Evolutionary conservation across 2,888 invertebrate species (phyloP).

Genomic region (Trachelus stipa): DNA sequence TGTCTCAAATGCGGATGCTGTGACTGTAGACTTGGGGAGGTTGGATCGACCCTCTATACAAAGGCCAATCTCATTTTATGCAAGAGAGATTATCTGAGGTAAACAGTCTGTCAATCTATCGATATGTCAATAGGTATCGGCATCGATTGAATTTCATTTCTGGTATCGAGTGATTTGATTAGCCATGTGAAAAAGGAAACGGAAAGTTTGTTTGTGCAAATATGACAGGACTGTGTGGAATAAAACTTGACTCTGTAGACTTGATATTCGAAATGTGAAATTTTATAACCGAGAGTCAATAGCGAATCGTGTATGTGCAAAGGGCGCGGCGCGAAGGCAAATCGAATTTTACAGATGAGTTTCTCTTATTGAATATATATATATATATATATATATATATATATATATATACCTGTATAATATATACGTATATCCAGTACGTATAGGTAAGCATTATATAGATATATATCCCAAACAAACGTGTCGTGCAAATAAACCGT

Average conservation of each 20-base stretch:
- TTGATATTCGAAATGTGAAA: background rate
- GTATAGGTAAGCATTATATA: no score
- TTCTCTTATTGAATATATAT: constrained; percentile 62
- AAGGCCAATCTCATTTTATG: constrained; percentile 92
- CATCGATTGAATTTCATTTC: no score
- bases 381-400: constrained; percentile 37
- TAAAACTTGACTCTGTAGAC: background rate
- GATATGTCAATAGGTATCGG: background rate
- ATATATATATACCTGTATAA: no score
- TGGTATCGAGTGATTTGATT: no score
- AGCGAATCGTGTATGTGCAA: no score
- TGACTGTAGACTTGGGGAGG: constrained; percentile 92
- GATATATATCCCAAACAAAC: constrained; percentile 34
- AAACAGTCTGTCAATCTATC: constrained; percentile 35
- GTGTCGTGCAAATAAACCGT: constrained; percentile 57
- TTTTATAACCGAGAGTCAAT: background rate
- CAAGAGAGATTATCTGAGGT: constrained; percentile 93
- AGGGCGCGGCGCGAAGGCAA: constrained; percentile 33
- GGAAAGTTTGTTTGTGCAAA: constrained; percentile 12
- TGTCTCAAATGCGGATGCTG: constrained; percentile 94
- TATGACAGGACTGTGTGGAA: no score
- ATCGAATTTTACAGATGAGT: constrained; percentile 65
- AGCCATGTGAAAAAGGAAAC: constrained; percentile 3
- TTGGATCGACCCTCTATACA: constrained; percentile 90
- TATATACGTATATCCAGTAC: no score